Percentiles rank a stretch among this genome's conserved stretches.
phyloP scores from a whole-genome alignment of 2,113 vertebrate species.

The Ammodytes dubius region DNA sequence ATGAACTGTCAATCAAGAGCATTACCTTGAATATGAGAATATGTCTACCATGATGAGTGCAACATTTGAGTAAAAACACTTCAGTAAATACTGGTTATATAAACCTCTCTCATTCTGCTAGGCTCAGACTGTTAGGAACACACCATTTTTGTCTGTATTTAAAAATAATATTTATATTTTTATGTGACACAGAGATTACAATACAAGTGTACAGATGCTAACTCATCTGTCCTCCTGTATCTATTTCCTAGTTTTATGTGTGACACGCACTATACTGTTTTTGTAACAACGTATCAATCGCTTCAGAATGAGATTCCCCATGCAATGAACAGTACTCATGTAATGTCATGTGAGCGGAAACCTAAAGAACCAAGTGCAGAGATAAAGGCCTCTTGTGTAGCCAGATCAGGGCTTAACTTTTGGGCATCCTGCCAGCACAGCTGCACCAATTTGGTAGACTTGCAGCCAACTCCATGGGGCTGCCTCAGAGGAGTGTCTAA shows the following conservation, averaged over 20 bases:
- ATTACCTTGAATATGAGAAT: too few relatives aligned
- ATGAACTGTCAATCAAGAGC: too few relatives aligned
- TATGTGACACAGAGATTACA: background rate
- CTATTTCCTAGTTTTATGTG: background rate
- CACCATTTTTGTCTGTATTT: background rate
- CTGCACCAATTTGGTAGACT: slow-evolving; percentile 74
- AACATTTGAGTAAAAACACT: too few relatives aligned
- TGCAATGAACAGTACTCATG: slow-evolving; percentile 47
- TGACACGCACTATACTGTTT: slow-evolving; percentile 10
- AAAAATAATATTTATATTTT: background rate
- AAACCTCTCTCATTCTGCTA: too few relatives aligned
- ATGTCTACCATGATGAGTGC: background rate
- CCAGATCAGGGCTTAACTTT: slow-evolving; percentile 70
- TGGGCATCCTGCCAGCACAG: slow-evolving; percentile 77
- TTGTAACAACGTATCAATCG: slow-evolving; percentile 28
- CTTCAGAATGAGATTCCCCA: slow-evolving; percentile 37
- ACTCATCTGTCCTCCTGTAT: background rate
- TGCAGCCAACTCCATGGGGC: slow-evolving; percentile 45
- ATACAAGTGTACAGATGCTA: background rate
- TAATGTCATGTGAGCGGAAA: slow-evolving; percentile 53
- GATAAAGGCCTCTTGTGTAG: slow-evolving; percentile 69
- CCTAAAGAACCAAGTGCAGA: slow-evolving; percentile 47
- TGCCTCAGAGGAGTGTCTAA: slow-evolving; percentile 57
- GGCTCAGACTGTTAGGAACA: too few relatives aligned
- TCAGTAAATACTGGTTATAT: too few relatives aligned